Evolutionary conservation across 2,113 vertebrate species (phyloP).

Genomic region (Orthonyx spaldingii): DNA sequence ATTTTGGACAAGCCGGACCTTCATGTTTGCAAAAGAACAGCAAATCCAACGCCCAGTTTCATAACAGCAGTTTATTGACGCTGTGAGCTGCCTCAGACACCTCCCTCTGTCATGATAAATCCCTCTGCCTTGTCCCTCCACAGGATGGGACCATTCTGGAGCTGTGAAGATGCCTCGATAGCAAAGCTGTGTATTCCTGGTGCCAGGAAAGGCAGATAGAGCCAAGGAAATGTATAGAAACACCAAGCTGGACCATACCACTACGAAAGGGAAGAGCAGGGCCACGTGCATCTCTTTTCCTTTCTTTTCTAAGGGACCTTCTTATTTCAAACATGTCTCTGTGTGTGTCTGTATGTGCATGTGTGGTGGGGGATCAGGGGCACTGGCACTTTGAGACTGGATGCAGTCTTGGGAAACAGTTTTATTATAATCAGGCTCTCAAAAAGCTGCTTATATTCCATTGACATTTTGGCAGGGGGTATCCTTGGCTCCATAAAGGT

Average conservation of each 20-base stretch:
- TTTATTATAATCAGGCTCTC: not conserved
- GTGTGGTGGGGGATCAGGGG: not conserved
- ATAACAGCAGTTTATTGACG: not conserved
- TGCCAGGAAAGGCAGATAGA: not conserved
- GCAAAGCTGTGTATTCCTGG: not conserved
- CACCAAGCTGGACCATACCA: not conserved
- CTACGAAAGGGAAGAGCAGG: not conserved
- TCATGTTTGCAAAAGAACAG: not conserved
- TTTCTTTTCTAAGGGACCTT: not conserved
- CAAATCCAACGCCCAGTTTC: not conserved
- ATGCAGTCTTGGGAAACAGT: not conserved
- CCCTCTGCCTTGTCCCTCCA: not conserved
- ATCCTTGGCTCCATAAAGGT: not conserved
- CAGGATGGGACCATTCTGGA: not conserved
- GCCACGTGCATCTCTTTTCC: not conserved
- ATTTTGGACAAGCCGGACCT: not conserved
- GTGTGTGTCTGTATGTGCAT: fast-evolving
- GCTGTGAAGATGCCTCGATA: not conserved
- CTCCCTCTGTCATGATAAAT: not conserved
- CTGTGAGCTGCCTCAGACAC: not conserved
- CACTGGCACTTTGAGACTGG: not conserved
- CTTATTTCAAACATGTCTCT: not conserved
- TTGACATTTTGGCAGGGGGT: not conserved
- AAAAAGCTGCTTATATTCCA: not conserved
- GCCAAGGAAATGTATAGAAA: not conserved